Conservation (phyloP, 2,888 invertebrate species). For the Calliopum simillimum region DNA sequence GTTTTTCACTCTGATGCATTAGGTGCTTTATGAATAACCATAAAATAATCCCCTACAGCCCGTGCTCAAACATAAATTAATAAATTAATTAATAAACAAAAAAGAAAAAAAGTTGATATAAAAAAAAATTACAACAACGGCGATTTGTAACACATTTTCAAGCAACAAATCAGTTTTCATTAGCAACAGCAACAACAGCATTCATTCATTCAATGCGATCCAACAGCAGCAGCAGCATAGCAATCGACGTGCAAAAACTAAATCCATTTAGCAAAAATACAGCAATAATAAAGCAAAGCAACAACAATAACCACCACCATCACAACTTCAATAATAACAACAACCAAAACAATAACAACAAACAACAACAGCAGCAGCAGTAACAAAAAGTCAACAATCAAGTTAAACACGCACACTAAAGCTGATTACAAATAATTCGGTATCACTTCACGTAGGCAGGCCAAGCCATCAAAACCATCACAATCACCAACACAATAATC, state of each 20-base stretch:
- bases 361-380: slow-evolving; percentile 19
- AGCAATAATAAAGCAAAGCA: not conserved
- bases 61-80: slow-evolving; percentile 39
- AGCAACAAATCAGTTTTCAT: slow-evolving; percentile 23
- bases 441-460: slow-evolving; percentile 17
- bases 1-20: too few species aligned
- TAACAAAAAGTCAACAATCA: slow-evolving; percentile 59
- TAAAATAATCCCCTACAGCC: not conserved
- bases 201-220: slow-evolving; percentile 8
- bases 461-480: not conserved
- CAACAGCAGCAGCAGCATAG: not conserved
- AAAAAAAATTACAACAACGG: not conserved
- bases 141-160: slow-evolving; percentile 21
- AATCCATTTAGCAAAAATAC: not conserved
- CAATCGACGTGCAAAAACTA: not conserved
- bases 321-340: slow-evolving; percentile 27
- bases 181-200: not conserved
- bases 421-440: slow-evolving; percentile 33
- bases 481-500: not conserved
- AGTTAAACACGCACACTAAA: slow-evolving; percentile 49
- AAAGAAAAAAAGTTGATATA: not conserved
- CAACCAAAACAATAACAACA: slow-evolving; percentile 21
- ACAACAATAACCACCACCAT: not conserved
- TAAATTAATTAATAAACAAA: slow-evolving; percentile 46
- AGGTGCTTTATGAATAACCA: too few species aligned